A percentile compares a stretch with the other conserved stretches of the same genome.
Conservation (phyloP, 2,113 vertebrate genomes). For the Thamnophis sirtalis region DNA sequence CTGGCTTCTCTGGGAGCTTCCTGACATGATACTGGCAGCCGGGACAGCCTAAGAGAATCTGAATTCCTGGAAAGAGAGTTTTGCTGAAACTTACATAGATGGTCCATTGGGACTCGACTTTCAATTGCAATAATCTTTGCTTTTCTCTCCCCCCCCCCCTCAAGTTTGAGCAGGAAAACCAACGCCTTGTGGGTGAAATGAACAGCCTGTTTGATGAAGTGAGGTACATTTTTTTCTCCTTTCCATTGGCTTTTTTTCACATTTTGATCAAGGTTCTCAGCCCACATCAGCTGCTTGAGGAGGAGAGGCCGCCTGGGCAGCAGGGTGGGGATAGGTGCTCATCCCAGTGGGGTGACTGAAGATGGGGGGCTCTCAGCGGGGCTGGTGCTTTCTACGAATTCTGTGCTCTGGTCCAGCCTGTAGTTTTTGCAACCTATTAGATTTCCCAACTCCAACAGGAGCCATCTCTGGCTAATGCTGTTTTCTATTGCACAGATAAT, state of each 20-base stretch:
- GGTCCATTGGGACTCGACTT: not conserved
- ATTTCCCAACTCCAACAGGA: not conserved
- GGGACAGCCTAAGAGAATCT: not conserved
- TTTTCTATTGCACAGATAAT: not conserved
- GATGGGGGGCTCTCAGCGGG: not conserved
- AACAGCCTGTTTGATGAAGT: conserved; percentile 95
- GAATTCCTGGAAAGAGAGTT: not conserved
- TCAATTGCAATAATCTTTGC: not conserved
- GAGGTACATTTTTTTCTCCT: conserved; percentile 66
- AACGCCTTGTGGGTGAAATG: conserved; percentile 92
- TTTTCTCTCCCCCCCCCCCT: conserved; percentile 1
- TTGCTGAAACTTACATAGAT: not conserved
- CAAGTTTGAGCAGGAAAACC: conserved; percentile 97
- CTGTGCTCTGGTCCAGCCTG: not conserved
- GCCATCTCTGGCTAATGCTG: not conserved
- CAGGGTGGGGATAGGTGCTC: not conserved
- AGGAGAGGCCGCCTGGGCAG: not conserved
- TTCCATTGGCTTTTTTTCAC: accelerated
- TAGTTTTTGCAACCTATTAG: not conserved
- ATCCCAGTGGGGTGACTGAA: not conserved
- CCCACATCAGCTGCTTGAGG: accelerated
- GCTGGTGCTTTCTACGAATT: not conserved
- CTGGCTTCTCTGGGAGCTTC: not conserved
- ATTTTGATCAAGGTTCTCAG: not conserved
- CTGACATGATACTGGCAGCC: not conserved